Evolutionary conservation across 1,140 invertebrate species (phyloP), one percentile per base, ranked within the genome.

Genomic region (Lethocerus indicus): DNA sequence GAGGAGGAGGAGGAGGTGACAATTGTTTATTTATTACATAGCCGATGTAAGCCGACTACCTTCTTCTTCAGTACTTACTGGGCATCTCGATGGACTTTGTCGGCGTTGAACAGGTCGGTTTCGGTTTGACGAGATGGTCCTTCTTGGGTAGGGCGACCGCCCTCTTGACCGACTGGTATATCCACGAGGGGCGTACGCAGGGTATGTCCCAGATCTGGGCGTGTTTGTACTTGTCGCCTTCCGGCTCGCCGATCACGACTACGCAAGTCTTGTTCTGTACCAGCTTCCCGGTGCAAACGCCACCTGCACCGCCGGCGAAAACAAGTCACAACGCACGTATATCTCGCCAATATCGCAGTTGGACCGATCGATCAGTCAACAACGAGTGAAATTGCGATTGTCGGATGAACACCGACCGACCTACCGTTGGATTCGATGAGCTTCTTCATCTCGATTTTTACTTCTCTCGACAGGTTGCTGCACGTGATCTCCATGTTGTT

Each of bases 151-250:
- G 58, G 13, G 83, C 79, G 54, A 78, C 81, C 1, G 86, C 84
- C 25, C 72, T 71, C 37, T 74, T 66, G 0, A 83, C 67, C 40
- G 83, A 87, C 21, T 88, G 81, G 51, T 72, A 74, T 27, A 93
- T 66, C 88, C 89, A 94, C 14, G 78, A 66, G 0, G 75, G 71
- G 44, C 64, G 70, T 1, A 88, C 71, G 61, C 81, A 83, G 27
- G 75, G 73, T 56, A 86, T 82, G 49, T 76, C 74, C 64, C 79
- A 85, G 55, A 78, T 73, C 41, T 75, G 62, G 0, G 87, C 88
- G 56, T 76, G 81, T 56, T 78, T 80, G 59, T 81, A 80, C 61
- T 94, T 94, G 14, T 85, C 77, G 49, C 86, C 86, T 50, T 74
- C 69, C 2, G 78, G 61, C 36, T 69, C 64, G 37, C 66, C 62